Evolutionary conservation across 2,888 invertebrate genomes (phyloP), one percentile per base, ranked within the genome.

Genomic region (Erebia palarica): DNA sequence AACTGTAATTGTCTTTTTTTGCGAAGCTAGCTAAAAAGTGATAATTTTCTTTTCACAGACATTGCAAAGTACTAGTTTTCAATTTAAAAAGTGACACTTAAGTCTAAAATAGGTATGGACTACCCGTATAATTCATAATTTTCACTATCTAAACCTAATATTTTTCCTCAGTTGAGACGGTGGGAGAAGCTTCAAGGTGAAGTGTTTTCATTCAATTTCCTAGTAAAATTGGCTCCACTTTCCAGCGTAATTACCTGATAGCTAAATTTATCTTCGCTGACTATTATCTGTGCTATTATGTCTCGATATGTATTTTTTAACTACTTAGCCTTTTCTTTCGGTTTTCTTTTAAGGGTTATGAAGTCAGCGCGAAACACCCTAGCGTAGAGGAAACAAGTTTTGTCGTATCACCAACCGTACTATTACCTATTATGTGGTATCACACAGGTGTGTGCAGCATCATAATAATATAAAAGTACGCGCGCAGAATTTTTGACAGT

Each of bases 201-300:
- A 84, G 86, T 90, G 90, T 90, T 91, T 90, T 91, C 90, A 78
- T 91, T 91, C 88, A 86, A 91, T 91, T 90, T 90, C 85, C 85
- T 83, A 82, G 84, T 82, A 79, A 90, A 89, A 88, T 86, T 86
- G 85, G 82, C 82, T 83, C 79, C 85, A 84, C 86, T 87, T 86
- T 83, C 85, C 85, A 84, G 84, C 85, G 82, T 88, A 89, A 91
- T 91, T 90, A 89, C 85, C 76, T 78, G 80, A 77, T 84, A 88
- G 85, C 86, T 84, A 84, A 82, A 85, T 86, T 83, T 84, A 87
- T 87, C 84, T 84, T 82, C 84, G 83, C 84, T 14, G 18, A 57
- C 65, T 65, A 57, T 53, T 36, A 36, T 5, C 36, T 36, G 36
- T 36, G 36, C 36, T 36, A 36, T 36, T 65, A 65, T 55, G 11